Conservation (phyloP, 2,113 vertebrate species). For the Gymnocephalus cernua region DNA sequence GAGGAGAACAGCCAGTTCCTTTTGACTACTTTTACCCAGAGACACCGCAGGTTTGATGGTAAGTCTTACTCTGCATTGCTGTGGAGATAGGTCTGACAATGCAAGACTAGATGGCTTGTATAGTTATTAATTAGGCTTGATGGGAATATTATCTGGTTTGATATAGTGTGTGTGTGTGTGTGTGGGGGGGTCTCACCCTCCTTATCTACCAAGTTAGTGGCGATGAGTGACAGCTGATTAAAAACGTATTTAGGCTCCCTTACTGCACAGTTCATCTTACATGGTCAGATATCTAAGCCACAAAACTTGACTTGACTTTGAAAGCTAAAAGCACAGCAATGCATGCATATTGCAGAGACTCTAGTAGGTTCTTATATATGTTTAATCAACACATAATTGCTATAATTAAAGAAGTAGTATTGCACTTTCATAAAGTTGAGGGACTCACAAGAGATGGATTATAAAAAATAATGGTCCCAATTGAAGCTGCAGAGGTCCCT, state of each 20-base stretch:
- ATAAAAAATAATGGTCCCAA: slow-evolving; percentile 5
- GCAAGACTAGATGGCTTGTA: neutral
- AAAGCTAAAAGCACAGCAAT: slow-evolving; percentile 16
- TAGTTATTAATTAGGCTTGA: neutral
- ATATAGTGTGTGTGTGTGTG: too few relatives aligned
- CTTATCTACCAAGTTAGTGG: neutral
- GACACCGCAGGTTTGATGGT: slow-evolving; percentile 90
- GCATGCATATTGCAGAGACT: slow-evolving; percentile 21
- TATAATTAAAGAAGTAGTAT: slow-evolving; percentile 6
- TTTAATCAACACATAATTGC: slow-evolving; percentile 11
- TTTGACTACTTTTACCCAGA: slow-evolving; percentile 86
- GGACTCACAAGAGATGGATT: neutral
- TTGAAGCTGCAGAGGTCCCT: neutral
- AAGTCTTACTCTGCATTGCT: slow-evolving; percentile 15
- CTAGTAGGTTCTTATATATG: slow-evolving; percentile 15
- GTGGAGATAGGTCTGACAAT: too few relatives aligned
- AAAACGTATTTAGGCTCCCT: slow-evolving; percentile 16
- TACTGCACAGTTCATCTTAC: slow-evolving; percentile 23
- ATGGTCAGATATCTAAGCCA: slow-evolving; percentile 16
- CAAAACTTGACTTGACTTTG: slow-evolving; percentile 7
- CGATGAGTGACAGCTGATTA: slow-evolving; percentile 31
- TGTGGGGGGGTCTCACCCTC: neutral
- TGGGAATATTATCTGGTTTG: neutral
- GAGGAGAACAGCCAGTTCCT: slow-evolving; percentile 89
- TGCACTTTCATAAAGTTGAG: slow-evolving; percentile 4